A percentile compares a stretch with the other conserved stretches of the same genome.
Evolutionary conservation across 1,140 invertebrate species (phyloP).

Genomic region (Potamilus streckersoni): DNA sequence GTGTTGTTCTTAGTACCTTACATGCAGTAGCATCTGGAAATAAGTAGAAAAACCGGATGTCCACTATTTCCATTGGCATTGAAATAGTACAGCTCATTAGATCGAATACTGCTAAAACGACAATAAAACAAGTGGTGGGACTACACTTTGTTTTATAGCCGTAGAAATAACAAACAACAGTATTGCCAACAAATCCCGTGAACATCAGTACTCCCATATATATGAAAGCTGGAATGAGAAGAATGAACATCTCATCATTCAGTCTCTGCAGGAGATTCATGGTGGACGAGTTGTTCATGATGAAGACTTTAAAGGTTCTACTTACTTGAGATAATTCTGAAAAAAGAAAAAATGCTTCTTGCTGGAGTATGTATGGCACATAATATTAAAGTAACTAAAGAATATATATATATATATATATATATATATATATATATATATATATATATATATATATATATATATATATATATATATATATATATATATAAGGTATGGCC

Average conservation of each 20-base stretch:
- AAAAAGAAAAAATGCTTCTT: too few relatives aligned
- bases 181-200: constrained; percentile 33
- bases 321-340: too few relatives aligned
- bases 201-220: constrained; percentile 22
- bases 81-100: constrained; percentile 36
- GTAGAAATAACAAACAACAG: constrained; percentile 38
- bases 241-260: constrained; percentile 21
- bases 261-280: neutral
- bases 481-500: too few relatives aligned
- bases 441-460: too few relatives aligned
- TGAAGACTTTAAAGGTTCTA: too few relatives aligned
- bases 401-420: too few relatives aligned
- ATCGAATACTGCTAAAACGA: constrained; percentile 37
- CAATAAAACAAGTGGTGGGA: constrained; percentile 35
- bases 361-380: too few relatives aligned
- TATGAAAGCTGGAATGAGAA: constrained; percentile 5
- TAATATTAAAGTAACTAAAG: too few relatives aligned
- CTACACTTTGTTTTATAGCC: constrained; percentile 13
- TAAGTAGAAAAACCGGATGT: constrained; percentile 40
- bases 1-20: constrained; percentile 31
- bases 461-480: too few relatives aligned
- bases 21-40: constrained; percentile 31
- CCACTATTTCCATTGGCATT: constrained; percentile 42
- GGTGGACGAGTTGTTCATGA: too few relatives aligned
- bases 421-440: too few relatives aligned